These are phyloP conservation scores for Pollicipes pollicipes DNA, from an alignment of 1,140 invertebrate genomes.

Conservation along the genomic window DNA sequence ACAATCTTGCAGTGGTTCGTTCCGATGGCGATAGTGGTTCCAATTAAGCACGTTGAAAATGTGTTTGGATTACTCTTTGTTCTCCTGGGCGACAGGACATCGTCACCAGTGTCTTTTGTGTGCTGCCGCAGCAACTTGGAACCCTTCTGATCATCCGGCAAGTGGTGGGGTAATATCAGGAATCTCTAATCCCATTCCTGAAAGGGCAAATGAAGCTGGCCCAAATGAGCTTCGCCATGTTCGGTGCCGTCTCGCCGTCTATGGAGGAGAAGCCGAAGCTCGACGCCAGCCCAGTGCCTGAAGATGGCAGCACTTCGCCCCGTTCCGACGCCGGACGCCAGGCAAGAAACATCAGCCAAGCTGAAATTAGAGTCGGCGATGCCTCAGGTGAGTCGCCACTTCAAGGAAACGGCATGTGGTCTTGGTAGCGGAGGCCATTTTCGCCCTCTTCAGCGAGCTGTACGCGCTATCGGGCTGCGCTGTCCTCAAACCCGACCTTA, in stretches of 20 bases:
- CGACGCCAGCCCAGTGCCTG: slow-evolving; percentile 16
- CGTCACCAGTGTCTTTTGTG: slow-evolving; percentile 6
- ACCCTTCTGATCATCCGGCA: slow-evolving; percentile 70
- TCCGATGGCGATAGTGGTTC: not conserved
- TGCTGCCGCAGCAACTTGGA: slow-evolving; percentile 35
- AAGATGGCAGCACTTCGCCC: slow-evolving; percentile 15
- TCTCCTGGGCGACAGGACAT: too few species aligned
- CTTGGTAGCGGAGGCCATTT: too few species aligned
- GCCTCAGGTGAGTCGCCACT: slow-evolving; percentile 46
- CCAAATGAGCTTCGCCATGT: slow-evolving; percentile 47
- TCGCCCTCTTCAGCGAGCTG: too few species aligned
- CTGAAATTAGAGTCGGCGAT: slow-evolving; percentile 76
- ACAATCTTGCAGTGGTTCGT: too few species aligned
- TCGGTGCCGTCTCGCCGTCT: slow-evolving; percentile 59
- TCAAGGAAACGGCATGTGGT: too few species aligned
- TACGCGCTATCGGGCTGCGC: too few species aligned
- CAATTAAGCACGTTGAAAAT: slow-evolving; percentile 3
- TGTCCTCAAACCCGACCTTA: too few species aligned
- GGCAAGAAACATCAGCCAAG: slow-evolving; percentile 46
- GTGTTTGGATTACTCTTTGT: slow-evolving; percentile 12
- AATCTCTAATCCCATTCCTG: slow-evolving; percentile 73
- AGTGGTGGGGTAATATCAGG: slow-evolving; percentile 80
- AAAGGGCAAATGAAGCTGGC: slow-evolving; percentile 59
- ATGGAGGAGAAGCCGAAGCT: slow-evolving; percentile 31
- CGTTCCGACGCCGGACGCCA: slow-evolving; percentile 14